phyloP scores from a whole-genome alignment of 2,797 vertebrate genomes.

The Enteromius treurensis region DNA sequence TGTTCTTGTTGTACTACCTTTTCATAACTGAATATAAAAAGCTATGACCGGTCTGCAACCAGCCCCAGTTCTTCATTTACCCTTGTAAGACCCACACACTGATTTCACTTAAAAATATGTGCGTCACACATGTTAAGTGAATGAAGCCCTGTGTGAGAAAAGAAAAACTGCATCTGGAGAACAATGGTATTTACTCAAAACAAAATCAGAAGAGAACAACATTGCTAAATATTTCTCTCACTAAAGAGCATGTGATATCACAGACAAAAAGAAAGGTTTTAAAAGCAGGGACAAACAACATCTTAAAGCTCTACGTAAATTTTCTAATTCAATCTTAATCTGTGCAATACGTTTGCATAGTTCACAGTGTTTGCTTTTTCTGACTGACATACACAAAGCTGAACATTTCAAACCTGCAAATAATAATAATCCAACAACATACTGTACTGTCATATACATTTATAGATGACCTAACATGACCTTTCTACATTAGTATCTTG shows the following conservation, averaged over 20 bases:
- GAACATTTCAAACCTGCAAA: constrained; percentile 3
- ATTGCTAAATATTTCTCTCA: background rate
- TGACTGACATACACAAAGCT: constrained; percentile 1
- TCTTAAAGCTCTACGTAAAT: background rate
- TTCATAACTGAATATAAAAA: too few relatives aligned
- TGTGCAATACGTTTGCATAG: constrained; percentile 30
- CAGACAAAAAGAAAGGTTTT: background rate
- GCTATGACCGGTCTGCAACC: too few relatives aligned
- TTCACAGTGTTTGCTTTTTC: constrained; percentile 31
- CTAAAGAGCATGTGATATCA: background rate
- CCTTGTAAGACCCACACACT: background rate
- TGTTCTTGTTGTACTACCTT: background rate
- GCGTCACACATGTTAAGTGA: background rate
- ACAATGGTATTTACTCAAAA: constrained; percentile 20
- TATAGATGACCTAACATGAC: background rate
- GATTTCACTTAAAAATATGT: background rate
- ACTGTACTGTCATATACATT: background rate
- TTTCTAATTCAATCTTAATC: background rate
- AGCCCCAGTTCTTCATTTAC: too few relatives aligned
- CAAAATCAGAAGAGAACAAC: constrained; percentile 8
- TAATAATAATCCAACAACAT: constrained; percentile 17
- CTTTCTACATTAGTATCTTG: background rate
- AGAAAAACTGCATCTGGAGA: background rate
- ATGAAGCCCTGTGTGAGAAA: background rate
- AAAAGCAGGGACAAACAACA: background rate